These are phyloP conservation scores for Laodelphax striatellus DNA, from an alignment of 1,140 invertebrate genomes.

Conservation along the genomic window DNA sequence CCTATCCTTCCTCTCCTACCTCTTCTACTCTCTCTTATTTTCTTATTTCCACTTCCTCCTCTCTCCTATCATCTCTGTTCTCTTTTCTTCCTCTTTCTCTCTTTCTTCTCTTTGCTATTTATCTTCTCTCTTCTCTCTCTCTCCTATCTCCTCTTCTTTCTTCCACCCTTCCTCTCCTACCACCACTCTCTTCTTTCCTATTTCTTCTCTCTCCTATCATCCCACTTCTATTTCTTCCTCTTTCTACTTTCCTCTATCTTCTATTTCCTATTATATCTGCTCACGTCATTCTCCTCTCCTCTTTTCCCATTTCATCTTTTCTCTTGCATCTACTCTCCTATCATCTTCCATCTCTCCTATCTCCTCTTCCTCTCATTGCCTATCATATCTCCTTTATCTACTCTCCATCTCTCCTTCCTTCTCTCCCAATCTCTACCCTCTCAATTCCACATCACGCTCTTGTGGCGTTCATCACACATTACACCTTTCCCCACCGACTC, in stretches of 20 bases:
- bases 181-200: not conserved
- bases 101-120: not conserved
- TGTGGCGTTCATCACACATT: too few relatives aligned
- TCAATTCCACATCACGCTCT: too few relatives aligned
- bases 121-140: not conserved
- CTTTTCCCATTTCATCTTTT: too few relatives aligned
- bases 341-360: not conserved
- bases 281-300: too few relatives aligned
- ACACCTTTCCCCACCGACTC: too few relatives aligned
- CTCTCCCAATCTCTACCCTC: too few relatives aligned
- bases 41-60: not conserved
- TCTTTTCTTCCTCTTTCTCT: not conserved
- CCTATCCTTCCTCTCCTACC: not conserved
- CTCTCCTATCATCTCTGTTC: not conserved
- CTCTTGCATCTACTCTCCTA: too few relatives aligned
- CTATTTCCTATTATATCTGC: too few relatives aligned
- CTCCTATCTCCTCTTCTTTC: not conserved
- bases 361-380: not conserved
- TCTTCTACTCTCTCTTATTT: not conserved
- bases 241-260: not conserved
- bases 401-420: not conserved
- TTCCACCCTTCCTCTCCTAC: not conserved
- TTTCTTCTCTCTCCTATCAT: not conserved
- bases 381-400: not conserved
- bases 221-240: not conserved